These are phyloP conservation scores for Acrobasis consociella DNA, from an alignment of 2,888 invertebrate species.

Conservation along the genomic window DNA sequence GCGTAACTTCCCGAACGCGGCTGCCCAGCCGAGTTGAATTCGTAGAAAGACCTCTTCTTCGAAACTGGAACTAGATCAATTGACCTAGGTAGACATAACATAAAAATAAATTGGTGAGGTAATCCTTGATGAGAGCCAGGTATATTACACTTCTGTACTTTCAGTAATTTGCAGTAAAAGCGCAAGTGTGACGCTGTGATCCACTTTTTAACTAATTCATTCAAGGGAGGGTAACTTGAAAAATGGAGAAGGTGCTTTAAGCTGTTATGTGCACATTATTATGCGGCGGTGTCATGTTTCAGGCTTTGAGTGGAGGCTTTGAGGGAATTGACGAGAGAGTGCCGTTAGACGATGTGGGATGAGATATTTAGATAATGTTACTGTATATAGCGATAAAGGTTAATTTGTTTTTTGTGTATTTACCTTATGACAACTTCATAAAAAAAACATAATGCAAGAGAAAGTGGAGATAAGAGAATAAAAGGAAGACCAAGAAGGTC, in stretches of 20 bases:
- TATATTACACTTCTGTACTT: background rate
- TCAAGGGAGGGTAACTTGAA: slow-evolving; percentile 27
- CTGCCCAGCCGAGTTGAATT: no score
- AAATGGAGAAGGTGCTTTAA: slow-evolving; percentile 16
- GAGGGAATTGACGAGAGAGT: slow-evolving; percentile 1
- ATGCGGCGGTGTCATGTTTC: slow-evolving; percentile 10
- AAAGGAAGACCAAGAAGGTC: no score
- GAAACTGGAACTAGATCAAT: no score
- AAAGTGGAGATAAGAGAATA: no score
- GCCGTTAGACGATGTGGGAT: background rate
- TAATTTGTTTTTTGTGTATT: no score
- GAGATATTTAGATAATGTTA: background rate
- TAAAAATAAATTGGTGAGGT: no score
- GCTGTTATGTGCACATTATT: slow-evolving; percentile 17
- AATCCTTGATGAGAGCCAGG: no score
- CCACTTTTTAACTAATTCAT: slow-evolving; percentile 70
- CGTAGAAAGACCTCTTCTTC: no score
- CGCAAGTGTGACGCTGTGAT: slow-evolving; percentile 46
- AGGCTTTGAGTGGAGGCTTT: slow-evolving; percentile 5
- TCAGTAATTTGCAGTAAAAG: slow-evolving; percentile 1
- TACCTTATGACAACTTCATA: no score
- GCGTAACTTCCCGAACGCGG: no score
- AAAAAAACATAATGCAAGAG: no score
- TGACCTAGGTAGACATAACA: no score
- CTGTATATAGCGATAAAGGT: background rate